These are phyloP conservation scores for Ceratina australensis DNA, from an alignment of 1,140 invertebrate genomes.

Conservation along the genomic window DNA sequence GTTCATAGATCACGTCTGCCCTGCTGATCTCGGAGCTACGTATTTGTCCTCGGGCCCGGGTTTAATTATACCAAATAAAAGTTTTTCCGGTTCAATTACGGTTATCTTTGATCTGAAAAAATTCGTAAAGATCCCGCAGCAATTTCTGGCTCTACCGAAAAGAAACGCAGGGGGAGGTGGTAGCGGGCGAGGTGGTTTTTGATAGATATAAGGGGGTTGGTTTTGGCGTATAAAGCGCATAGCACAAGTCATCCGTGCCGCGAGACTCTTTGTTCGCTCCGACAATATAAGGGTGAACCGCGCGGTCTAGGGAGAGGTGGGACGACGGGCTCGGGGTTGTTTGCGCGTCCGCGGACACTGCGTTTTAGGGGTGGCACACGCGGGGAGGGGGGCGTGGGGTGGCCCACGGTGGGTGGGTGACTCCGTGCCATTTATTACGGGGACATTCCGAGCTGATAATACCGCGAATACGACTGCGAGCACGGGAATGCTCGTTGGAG, in stretches of 20 bases:
- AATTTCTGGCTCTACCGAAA: no score
- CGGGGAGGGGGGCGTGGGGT: conserved; percentile 54
- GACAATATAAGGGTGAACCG: conserved; percentile 77
- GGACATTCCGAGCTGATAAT: conserved; percentile 77
- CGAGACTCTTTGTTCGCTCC: conserved; percentile 74
- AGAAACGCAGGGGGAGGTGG: no score
- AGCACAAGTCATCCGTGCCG: conserved; percentile 71
- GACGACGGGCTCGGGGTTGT: conserved; percentile 53
- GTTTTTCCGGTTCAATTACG: no score
- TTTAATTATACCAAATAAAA: no score
- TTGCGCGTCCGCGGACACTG: conserved; percentile 42
- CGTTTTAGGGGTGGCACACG: background rate
- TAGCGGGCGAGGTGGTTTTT: background rate
- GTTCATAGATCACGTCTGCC: no score
- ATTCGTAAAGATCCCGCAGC: no score
- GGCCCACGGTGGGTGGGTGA: conserved; percentile 67
- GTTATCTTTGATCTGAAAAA: no score
- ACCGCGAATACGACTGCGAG: conserved; percentile 69
- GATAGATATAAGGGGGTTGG: conserved; percentile 11
- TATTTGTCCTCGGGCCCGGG: no score
- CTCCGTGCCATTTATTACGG: conserved; percentile 74
- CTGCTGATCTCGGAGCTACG: no score
- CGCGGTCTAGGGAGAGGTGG: conserved; percentile 5
- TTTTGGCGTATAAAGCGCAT: conserved; percentile 68
- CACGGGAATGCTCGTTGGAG: conserved; percentile 56